Conservation (phyloP, 2,113 vertebrate species). For the Otus sunia region DNA sequence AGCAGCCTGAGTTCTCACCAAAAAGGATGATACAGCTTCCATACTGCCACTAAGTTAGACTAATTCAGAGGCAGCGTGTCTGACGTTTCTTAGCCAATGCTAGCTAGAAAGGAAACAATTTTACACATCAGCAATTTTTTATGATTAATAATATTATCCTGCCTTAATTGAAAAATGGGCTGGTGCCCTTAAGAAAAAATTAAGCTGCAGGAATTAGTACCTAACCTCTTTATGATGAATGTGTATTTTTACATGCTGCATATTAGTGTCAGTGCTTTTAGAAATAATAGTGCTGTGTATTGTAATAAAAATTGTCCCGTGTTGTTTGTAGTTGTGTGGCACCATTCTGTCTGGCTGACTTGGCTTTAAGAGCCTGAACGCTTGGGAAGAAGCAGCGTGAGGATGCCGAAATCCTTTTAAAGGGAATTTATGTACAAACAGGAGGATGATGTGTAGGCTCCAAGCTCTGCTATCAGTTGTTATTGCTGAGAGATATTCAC, state of each 20-base stretch:
- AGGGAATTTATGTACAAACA: conserved; percentile 65
- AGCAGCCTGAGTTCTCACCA: accelerated
- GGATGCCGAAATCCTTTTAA: conserved; percentile 47
- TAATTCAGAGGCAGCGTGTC: background rate
- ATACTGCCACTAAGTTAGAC: background rate
- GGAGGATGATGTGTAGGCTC: conserved; percentile 54
- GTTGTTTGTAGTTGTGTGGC: conserved; percentile 45
- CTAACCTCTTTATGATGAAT: conserved; percentile 65
- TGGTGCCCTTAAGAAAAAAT: conserved; percentile 65
- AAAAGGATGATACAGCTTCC: background rate
- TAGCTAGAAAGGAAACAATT: conserved; percentile 67
- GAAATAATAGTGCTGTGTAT: conserved; percentile 24
- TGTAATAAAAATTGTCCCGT: conserved; percentile 61
- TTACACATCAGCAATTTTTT: conserved; percentile 70
- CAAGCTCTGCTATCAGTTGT: conserved; percentile 57
- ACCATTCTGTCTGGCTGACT: conserved; percentile 59
- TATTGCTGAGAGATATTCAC: conserved; percentile 54
- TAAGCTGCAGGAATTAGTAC: conserved; percentile 60
- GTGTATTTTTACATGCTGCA: conserved; percentile 52
- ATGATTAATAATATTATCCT: conserved; percentile 63
- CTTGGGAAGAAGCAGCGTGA: conserved; percentile 28
- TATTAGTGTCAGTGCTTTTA: conserved; percentile 54
- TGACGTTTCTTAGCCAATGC: background rate
- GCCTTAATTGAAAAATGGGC: conserved; percentile 73
- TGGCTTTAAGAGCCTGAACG: background rate